These are phyloP conservation scores for Catotricha subobsoleta DNA, from an alignment of 2,888 invertebrate genomes.

Conservation along the genomic window DNA sequence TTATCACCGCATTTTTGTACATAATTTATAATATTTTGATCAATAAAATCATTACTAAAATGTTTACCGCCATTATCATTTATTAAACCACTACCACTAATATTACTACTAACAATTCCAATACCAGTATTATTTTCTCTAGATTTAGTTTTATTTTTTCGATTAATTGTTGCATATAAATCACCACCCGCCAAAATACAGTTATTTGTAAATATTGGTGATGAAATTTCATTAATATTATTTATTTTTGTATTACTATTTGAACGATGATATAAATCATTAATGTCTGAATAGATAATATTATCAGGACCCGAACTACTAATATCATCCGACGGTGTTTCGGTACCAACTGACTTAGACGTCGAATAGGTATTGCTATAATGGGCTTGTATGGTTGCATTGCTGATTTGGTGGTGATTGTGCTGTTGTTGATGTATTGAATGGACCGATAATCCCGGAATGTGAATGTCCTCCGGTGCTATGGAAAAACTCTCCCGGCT, in stretches of 20 bases:
- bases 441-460: conserved; percentile 19
- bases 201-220: conserved; percentile 12
- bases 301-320: conserved; percentile 17
- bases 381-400: conserved; percentile 25
- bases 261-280: conserved; percentile 21
- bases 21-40: conserved; percentile 26
- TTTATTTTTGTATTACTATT: conserved; percentile 1
- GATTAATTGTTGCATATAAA: conserved; percentile 30
- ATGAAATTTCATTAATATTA: neutral
- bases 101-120: neutral
- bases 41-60: conserved; percentile 29
- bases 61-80: conserved; percentile 21
- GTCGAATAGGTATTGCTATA: conserved; percentile 33
- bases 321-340: conserved; percentile 22
- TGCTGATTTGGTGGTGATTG: conserved; percentile 21
- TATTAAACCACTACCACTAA: conserved; percentile 1
- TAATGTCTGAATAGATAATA: conserved; percentile 29
- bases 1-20: neutral
- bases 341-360: conserved; percentile 29
- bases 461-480: conserved; percentile 14
- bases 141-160: conserved; percentile 26
- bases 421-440: conserved; percentile 24
- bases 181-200: conserved; percentile 15
- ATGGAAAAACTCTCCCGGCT: conserved; percentile 32
- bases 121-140: neutral